Conservation (phyloP, 2,113 vertebrate species). For the Chloroceryle aenea region DNA sequence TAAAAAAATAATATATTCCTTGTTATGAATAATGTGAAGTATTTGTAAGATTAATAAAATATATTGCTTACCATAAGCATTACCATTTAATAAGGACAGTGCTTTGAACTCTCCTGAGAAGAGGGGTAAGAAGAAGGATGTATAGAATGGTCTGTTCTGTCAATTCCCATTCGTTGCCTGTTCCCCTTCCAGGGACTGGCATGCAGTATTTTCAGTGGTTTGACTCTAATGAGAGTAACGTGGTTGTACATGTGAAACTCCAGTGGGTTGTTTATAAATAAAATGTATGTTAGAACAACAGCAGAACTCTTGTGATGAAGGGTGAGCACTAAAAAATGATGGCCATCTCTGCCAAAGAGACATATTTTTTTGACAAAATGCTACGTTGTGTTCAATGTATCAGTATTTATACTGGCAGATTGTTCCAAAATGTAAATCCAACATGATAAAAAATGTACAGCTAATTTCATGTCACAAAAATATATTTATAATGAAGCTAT, state of each 20-base stretch:
- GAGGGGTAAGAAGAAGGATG: background rate
- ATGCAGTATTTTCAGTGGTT: background rate
- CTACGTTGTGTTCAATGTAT: background rate
- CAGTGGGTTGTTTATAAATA: constrained; percentile 1
- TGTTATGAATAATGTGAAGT: background rate
- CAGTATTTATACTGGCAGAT: background rate
- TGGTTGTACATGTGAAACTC: background rate
- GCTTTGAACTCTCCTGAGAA: background rate
- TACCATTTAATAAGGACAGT: background rate
- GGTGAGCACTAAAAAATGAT: background rate
- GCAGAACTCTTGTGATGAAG: background rate
- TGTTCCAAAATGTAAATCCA: background rate
- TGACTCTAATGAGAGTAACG: constrained; percentile 13
- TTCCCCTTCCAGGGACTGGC: background rate
- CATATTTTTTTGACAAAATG: background rate
- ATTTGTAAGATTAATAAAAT: background rate
- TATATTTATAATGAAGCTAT: background rate
- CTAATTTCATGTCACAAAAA: background rate
- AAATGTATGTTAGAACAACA: background rate
- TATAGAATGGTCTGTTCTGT: background rate
- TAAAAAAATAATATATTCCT: background rate
- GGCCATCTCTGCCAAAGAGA: background rate
- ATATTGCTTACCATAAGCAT: background rate
- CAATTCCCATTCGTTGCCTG: background rate
- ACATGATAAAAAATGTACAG: background rate